A percentile compares a stretch with the other conserved stretches of the same genome.
These are phyloP conservation scores for Brachypodius melanocephalos DNA, from an alignment of 2,113 vertebrate genomes.

Conservation along the genomic window DNA sequence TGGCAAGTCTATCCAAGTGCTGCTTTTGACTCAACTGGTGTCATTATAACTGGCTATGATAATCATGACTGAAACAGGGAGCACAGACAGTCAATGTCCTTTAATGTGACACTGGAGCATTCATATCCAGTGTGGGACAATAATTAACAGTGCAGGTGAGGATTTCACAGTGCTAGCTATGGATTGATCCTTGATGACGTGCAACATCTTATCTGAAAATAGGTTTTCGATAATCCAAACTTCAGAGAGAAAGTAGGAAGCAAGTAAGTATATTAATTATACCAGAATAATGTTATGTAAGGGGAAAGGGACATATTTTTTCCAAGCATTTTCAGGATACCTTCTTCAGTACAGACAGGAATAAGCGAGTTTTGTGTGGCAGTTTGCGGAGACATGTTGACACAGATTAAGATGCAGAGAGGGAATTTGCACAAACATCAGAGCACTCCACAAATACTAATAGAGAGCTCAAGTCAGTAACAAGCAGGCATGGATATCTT, in stretches of 20 bases:
- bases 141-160: neutral
- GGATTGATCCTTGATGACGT: neutral
- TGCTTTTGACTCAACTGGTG: neutral
- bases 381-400: neutral
- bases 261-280: neutral
- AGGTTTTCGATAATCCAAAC: neutral
- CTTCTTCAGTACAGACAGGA: neutral
- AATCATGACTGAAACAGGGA: neutral
- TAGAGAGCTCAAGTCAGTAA: neutral
- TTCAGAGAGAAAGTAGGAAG: neutral
- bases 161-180: neutral
- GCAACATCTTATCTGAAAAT: neutral
- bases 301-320: neutral
- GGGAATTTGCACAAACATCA: neutral
- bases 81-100: neutral
- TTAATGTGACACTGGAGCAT: rapidly evolving
- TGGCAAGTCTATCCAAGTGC: neutral
- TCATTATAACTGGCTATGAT: neutral
- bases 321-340: neutral
- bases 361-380: neutral
- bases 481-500: neutral
- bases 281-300: neutral
- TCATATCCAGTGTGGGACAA: neutral
- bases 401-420: neutral
- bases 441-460: neutral